Evolutionary conservation across 2,113 vertebrate genomes (phyloP), one percentile per base, ranked within the genome.

Genomic region (Alectura lathami): DNA sequence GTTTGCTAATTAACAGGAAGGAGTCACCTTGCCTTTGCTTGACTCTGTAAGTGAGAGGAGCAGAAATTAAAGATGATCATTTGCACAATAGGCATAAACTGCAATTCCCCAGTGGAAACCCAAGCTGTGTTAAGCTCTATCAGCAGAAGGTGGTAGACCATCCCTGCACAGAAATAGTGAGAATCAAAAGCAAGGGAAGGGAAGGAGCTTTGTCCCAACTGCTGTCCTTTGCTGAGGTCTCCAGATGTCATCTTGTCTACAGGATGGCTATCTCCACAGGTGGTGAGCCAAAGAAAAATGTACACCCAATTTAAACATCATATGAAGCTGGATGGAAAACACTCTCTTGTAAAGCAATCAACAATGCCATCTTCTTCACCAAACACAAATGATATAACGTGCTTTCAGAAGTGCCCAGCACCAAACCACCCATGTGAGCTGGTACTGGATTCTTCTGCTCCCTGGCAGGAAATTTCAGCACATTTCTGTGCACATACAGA

Each of bases 381-480:
- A 53, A 48, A 75, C 80, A 0, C 0, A 0, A 86, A 69, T 21
- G 6, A 5, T 43, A 23, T 0, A 0, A 13, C 1, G 1, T 56
- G 78, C 23, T 10, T 17, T 59, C 42, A 56, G 50, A 16, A 62
- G 11, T 1, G 6, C 4, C 6, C 21, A 1, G 2, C 0, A 5
- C 10, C 13, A 32, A 54, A 26, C 9, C 40, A 48, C 36, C 36
- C 27, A 63, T 34, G 26, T 23, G 17, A 14, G 13, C 45, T 63
- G 45, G 11, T 12, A 5, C 14, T 54, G 67, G 7, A 13, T 30
- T 91, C 50, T 79, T 16, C 29, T 16, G 1, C 50, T 74, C 38
- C 48, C 18, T 22, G 4, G 11, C 21, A 50, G 30, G 27, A 89
- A 54, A 64, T 5, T 10, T 4, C 13, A 63, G 16, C 36, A 14